Evolutionary conservation across 2,888 invertebrate genomes (phyloP).

Genomic region (Conops quadrifasciatus): DNA sequence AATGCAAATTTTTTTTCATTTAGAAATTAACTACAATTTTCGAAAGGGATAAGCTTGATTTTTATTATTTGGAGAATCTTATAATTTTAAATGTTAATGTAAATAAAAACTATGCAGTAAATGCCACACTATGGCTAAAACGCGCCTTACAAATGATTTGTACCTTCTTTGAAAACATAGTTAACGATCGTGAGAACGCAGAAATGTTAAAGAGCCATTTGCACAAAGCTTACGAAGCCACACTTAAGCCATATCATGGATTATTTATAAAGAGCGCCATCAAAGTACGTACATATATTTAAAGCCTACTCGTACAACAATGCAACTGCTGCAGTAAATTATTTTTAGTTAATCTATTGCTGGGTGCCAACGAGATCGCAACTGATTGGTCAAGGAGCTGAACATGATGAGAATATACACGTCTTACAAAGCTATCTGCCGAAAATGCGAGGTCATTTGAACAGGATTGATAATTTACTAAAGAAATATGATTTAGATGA

Average conservation of each 20-base stretch:
- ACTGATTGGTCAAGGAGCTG: conserved; percentile 66
- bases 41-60: conserved; percentile 66
- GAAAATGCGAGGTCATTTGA: conserved; percentile 70
- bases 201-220: conserved; percentile 73
- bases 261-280: conserved; percentile 81
- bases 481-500: conserved; percentile 68
- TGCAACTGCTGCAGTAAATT: background rate
- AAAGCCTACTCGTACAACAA: background rate
- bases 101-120: conserved; percentile 68
- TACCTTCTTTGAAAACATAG: conserved; percentile 62
- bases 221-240: conserved; percentile 74
- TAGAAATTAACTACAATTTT: conserved; percentile 73
- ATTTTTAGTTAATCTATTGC: conserved; percentile 70
- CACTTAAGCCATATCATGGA: conserved; percentile 77
- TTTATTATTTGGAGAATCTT: conserved; percentile 74
- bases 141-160: conserved; percentile 65
- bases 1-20: conserved; percentile 37
- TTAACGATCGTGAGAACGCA: conserved; percentile 55
- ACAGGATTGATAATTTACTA: conserved; percentile 70
- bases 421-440: conserved; percentile 66
- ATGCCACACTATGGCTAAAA: conserved; percentile 79
- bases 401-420: conserved; percentile 64
- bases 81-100: conserved; percentile 70
- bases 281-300: conserved; percentile 64
- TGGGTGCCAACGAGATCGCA: conserved; percentile 72